Percentiles rank a stretch among this genome's conserved stretches.
These are phyloP conservation scores for Melanotaenia parkinsoni DNA, from an alignment of 2,797 vertebrate species.

Conservation along the genomic window DNA sequence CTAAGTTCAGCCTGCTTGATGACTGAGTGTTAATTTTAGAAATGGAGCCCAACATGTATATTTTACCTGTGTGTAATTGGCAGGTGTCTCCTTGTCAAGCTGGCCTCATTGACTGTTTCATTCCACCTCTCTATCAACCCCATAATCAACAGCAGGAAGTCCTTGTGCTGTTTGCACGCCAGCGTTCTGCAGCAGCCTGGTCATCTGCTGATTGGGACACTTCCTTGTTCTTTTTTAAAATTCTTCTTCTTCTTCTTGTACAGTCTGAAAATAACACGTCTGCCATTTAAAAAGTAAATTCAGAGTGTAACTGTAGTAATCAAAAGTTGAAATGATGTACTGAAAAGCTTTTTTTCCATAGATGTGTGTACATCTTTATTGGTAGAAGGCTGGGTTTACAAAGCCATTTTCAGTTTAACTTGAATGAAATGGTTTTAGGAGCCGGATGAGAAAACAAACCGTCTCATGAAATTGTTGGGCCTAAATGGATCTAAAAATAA, in stretches of 20 bases:
- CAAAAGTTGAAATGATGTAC: no score
- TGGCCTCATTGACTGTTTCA: conserved; percentile 57
- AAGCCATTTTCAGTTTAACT: no score
- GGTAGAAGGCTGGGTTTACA: no score
- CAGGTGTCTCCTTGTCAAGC: conserved; percentile 68
- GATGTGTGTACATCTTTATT: no score
- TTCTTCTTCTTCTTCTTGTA: conserved; percentile 21
- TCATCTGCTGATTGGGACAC: conserved; percentile 69
- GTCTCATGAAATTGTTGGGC: not conserved
- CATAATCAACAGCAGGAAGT: conserved; percentile 83
- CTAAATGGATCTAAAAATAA: no score
- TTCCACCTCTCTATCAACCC: conserved; percentile 70
- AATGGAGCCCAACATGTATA: conserved; percentile 51
- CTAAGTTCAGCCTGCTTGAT: conserved; percentile 18
- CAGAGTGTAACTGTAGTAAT: no score
- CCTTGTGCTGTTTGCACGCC: conserved; percentile 52
- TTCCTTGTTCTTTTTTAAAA: conserved; percentile 35
- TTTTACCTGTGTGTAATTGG: conserved; percentile 75
- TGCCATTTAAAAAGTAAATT: conserved; percentile 13
- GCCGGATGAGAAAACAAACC: no score
- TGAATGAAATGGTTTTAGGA: no score
- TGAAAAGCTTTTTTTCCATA: no score
- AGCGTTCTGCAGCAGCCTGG: conserved; percentile 52
- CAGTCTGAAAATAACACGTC: conserved; percentile 10
- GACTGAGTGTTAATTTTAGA: conserved; percentile 67